Evolutionary conservation across 2,113 vertebrate genomes (phyloP), one percentile per base, ranked within the genome.

Genomic region (Xiphophorus couchianus): DNA sequence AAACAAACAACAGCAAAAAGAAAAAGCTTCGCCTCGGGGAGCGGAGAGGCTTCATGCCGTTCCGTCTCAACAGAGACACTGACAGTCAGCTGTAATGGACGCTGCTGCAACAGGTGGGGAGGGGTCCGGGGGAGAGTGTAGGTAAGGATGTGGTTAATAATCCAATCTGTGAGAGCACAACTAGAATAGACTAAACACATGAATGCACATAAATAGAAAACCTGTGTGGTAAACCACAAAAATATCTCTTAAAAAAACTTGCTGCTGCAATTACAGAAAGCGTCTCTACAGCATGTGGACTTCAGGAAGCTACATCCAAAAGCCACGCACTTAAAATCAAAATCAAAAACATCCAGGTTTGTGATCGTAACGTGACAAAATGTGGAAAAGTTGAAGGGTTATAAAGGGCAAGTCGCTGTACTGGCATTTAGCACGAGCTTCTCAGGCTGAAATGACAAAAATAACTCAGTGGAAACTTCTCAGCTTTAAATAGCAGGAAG

Each of bases 81-180:
- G 85, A 87, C 72, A 77, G 81, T 84, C 58, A 22, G 74, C 27
- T 2, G 62, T 78, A 75, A 81, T 30, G n/a, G 69, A 80, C 74
- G 3, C 64, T 22, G 0, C 39, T 62, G 5, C 29, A 79, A 71
- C 89, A 89, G 89, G 74, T 90, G 89, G 28, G 25, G 74, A 74
- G 66, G 15, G 71, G 58, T 63, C 27, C 37, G 33, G 5, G 14
- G 28, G 30, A 25, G 14, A 10, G 11, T 28, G 1, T 1, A 42
- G 39, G 39, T 42, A 42, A 15, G 13, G 1, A 42, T 14, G 39
- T 42, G 13, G 13, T 42, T 42, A 42, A 15, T 15, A 42, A 42
- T 42, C 39, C 39, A 42, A 42, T 15, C 39, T 15, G 39, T 42
- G 39, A 15, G 2, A 42, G 14, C 39, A 42, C 48, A 54, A 22